Conservation (phyloP, 2,888 invertebrate species). For the Agonopterix alstromeriana region DNA sequence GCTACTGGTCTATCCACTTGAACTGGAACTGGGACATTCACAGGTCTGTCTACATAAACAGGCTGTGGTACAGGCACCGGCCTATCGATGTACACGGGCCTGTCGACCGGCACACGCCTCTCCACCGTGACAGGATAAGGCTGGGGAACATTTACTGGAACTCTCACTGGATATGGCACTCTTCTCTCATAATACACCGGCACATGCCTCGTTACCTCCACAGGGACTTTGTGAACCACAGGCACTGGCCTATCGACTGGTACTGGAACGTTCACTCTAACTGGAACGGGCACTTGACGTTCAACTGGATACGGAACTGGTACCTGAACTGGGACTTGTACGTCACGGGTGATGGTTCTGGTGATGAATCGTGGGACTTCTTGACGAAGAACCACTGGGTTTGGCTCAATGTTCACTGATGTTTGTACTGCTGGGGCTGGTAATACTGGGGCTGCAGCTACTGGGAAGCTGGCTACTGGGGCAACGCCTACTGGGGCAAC, state of each 20-base stretch:
- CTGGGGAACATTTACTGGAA: conserved; percentile 72
- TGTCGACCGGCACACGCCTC: conserved; percentile 74
- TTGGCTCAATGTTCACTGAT: conserved; percentile 55
- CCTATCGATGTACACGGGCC: conserved; percentile 77
- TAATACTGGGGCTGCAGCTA: conserved; percentile 24
- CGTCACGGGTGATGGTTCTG: conserved; percentile 60
- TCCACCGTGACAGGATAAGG: conserved; percentile 78
- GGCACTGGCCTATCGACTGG: conserved; percentile 68
- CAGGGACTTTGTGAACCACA: conserved; percentile 63
- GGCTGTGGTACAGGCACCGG: conserved; percentile 76
- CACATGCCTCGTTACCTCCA: conserved; percentile 64
- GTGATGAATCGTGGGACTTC: conserved; percentile 65
- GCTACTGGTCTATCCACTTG: conserved; percentile 44
- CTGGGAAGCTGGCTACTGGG: background rate
- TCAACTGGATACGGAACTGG: conserved; percentile 30
- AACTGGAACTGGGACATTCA: conserved; percentile 71
- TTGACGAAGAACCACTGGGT: conserved; percentile 62
- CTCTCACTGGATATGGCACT: conserved; percentile 70
- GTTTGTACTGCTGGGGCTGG: conserved; percentile 44
- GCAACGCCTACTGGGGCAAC: background rate
- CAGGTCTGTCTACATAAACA: conserved; percentile 75
- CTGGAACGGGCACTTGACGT: conserved; percentile 33
- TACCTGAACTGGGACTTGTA: conserved; percentile 45
- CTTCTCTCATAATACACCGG: conserved; percentile 67
- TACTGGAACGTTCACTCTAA: conserved; percentile 39